Percentiles rank a stretch among this genome's conserved stretches.
These are phyloP conservation scores for Sphaerodactylus townsendi DNA, from an alignment of 2,113 vertebrate genomes.

Conservation along the genomic window DNA sequence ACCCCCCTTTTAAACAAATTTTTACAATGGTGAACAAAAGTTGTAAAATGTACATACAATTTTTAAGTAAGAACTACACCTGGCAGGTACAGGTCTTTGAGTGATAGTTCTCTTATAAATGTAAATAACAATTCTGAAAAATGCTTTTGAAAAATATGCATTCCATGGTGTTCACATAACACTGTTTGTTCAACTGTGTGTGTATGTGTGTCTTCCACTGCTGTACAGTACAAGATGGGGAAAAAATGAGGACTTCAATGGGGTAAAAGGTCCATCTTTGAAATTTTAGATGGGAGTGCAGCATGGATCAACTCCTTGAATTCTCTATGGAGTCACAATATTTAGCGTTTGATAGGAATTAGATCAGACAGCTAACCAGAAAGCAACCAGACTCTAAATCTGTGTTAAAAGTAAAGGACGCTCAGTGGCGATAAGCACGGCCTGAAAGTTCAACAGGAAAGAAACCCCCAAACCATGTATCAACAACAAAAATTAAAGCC, in stretches of 20 bases:
- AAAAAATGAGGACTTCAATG: background rate
- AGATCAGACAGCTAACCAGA: background rate
- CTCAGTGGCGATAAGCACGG: background rate
- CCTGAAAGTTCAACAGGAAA: slow-evolving; percentile 16
- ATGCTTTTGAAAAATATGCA: background rate
- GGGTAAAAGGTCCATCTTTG: background rate
- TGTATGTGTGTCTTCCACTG: background rate
- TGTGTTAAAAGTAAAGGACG: background rate
- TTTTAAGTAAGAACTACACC: too few relatives aligned
- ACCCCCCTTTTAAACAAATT: too few relatives aligned
- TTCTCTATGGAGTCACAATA: background rate
- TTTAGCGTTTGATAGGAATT: background rate
- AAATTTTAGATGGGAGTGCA: background rate
- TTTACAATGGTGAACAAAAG: too few relatives aligned
- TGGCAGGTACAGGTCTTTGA: background rate
- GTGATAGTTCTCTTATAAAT: background rate
- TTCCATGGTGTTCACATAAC: background rate
- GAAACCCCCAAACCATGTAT: slow-evolving; percentile 8
- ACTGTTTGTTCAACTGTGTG: background rate
- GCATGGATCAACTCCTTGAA: background rate
- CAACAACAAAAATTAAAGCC: background rate
- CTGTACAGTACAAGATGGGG: background rate
- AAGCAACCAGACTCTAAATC: background rate
- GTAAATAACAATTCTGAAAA: background rate
- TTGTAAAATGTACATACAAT: too few relatives aligned